Evolutionary conservation across 2,113 vertebrate species (phyloP).

Genomic region (Mirounga angustirostris): DNA sequence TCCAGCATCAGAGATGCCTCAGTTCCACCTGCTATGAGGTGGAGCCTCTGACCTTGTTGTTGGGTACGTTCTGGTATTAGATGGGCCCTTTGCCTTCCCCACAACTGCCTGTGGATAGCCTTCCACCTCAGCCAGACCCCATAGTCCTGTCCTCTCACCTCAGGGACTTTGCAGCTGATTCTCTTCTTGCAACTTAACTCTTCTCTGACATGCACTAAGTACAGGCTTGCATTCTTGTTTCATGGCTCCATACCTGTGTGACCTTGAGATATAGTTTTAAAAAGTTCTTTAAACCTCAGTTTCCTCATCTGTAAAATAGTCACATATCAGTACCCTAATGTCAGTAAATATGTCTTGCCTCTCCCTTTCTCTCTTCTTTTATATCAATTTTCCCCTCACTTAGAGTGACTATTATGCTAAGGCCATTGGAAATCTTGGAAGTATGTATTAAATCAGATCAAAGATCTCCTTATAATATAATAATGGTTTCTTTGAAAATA

Average conservation of each 20-base stretch:
- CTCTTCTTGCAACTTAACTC: background rate
- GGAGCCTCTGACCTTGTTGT: background rate
- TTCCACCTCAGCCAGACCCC: background rate
- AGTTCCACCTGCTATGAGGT: background rate
- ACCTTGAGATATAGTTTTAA: background rate
- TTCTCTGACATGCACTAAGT: background rate
- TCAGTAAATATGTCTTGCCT: background rate
- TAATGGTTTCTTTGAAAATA: constrained; percentile 1
- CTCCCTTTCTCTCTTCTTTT: background rate
- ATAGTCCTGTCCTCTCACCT: background rate
- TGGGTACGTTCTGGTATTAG: background rate
- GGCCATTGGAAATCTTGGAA: background rate
- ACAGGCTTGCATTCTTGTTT: background rate
- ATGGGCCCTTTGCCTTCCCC: background rate
- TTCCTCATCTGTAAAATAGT: background rate
- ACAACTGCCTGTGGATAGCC: background rate
- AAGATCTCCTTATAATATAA: background rate
- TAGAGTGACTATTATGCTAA: background rate
- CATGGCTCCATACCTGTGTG: background rate
- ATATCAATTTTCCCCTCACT: background rate
- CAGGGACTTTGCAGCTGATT: background rate
- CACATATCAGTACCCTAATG: background rate
- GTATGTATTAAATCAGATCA: background rate
- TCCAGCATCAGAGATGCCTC: background rate
- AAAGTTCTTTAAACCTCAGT: background rate